phyloP scores from a whole-genome alignment of 2,888 invertebrate species.

The Meghimatium bilineatum region DNA sequence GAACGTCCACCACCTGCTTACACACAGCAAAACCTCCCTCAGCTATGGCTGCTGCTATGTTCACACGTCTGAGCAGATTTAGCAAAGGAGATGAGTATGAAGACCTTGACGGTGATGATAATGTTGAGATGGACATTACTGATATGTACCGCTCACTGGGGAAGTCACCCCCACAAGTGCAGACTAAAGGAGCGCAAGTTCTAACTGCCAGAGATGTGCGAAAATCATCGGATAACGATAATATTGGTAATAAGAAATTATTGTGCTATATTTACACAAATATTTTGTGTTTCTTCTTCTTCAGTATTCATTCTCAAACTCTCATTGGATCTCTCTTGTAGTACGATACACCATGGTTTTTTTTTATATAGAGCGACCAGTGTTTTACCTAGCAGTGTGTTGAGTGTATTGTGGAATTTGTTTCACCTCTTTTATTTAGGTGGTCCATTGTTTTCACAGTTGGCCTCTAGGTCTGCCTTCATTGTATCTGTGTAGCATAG shows the following conservation, averaged over 20 bases:
- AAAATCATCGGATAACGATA: background rate
- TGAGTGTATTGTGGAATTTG: too few relatives aligned
- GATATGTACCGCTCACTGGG: slow-evolving; percentile 59
- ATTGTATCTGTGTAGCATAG: too few relatives aligned
- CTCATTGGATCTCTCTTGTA: too few relatives aligned
- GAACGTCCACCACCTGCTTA: background rate
- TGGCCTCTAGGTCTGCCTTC: too few relatives aligned
- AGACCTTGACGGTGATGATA: slow-evolving; percentile 64
- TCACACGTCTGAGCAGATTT: slow-evolving; percentile 64
- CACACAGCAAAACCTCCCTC: background rate
- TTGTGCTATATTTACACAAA: too few relatives aligned
- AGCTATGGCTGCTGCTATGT: slow-evolving; percentile 54
- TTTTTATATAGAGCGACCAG: too few relatives aligned
- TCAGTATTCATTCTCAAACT: too few relatives aligned
- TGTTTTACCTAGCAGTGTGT: too few relatives aligned
- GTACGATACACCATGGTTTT: too few relatives aligned
- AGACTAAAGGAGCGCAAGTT: slow-evolving; percentile 6
- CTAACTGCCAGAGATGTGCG: background rate
- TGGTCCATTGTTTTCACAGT: too few relatives aligned
- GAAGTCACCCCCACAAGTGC: slow-evolving; percentile 6
- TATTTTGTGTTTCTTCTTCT: too few relatives aligned
- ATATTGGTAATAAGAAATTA: slow-evolving; percentile 4
- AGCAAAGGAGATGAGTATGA: slow-evolving; percentile 64
- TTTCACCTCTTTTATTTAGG: too few relatives aligned
- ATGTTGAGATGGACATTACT: slow-evolving; percentile 68